Conservation (phyloP, 2,888 invertebrate species). For the Eremobia ochroleuca region DNA sequence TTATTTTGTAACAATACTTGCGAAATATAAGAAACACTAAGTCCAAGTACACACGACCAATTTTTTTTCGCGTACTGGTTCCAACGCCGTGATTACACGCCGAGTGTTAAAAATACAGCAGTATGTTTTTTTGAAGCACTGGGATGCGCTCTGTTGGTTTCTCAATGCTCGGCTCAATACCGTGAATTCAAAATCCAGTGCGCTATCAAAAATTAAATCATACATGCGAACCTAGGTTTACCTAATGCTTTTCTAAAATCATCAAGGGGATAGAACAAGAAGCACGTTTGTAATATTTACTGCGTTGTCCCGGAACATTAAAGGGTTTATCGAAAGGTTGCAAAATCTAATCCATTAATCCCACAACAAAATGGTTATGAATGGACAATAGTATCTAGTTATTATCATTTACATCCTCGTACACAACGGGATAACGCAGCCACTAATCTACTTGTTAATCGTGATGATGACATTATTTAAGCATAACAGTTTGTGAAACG, state of each 20-base stretch:
- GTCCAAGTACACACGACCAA: neutral
- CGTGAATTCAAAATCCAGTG: neutral
- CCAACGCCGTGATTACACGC: neutral
- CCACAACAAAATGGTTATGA: neutral
- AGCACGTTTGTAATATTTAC: neutral
- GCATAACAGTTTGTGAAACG: too few relatives aligned
- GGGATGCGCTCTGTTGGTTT: neutral
- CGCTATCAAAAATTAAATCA: neutral
- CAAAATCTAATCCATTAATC: neutral
- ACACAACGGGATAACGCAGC: neutral
- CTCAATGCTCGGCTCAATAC: neutral
- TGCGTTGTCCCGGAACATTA: neutral
- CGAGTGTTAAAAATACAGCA: neutral
- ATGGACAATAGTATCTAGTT: neutral
- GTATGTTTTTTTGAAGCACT: neutral
- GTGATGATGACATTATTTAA: neutral
- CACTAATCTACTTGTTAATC: neutral
- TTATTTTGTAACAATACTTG: neutral
- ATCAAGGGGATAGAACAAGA: neutral
- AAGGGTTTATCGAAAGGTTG: neutral
- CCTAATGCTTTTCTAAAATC: neutral
- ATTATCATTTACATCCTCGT: neutral
- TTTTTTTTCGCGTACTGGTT: neutral
- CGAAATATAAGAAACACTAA: neutral
- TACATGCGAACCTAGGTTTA: neutral